Evolutionary conservation across 2,888 invertebrate genomes (phyloP).

Genomic region (Drosophila birchii): DNA sequence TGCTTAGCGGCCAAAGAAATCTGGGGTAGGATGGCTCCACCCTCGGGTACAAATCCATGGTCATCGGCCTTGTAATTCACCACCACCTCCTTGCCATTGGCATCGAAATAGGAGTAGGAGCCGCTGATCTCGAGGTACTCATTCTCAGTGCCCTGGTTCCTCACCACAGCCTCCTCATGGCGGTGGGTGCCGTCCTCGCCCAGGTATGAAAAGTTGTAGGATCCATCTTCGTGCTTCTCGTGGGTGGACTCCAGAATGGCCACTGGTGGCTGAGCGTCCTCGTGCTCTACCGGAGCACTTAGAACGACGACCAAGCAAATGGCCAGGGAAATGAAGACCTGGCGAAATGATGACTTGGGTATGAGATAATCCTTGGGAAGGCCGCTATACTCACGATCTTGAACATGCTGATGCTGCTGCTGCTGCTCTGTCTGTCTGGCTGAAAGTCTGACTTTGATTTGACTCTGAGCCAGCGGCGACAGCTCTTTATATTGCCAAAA

Average conservation of each 20-base stretch:
- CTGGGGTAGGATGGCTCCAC: slow-evolving; percentile 76
- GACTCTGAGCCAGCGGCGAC: slow-evolving; percentile 40
- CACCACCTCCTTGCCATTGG: slow-evolving; percentile 80
- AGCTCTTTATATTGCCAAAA: slow-evolving; percentile 63
- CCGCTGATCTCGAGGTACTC: slow-evolving; percentile 79
- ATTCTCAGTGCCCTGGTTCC: slow-evolving; percentile 75
- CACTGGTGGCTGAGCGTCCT: slow-evolving; percentile 50
- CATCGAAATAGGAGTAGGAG: slow-evolving; percentile 82
- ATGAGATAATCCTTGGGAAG: slow-evolving; percentile 30
- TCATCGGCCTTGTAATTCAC: slow-evolving; percentile 83
- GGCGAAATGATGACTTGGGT: background rate
- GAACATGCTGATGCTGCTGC: slow-evolving; percentile 60
- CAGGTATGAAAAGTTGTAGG: slow-evolving; percentile 81
- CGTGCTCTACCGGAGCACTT: slow-evolving; percentile 64
- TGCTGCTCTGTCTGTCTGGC: slow-evolving; percentile 14
- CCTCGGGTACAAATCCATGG: slow-evolving; percentile 83
- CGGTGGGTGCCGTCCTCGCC: slow-evolving; percentile 81
- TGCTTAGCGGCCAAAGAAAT: slow-evolving; percentile 79
- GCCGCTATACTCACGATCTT: slow-evolving; percentile 69
- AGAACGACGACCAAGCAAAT: slow-evolving; percentile 51
- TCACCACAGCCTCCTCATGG: slow-evolving; percentile 79
- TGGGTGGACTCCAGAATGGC: slow-evolving; percentile 79
- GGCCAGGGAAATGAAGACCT: slow-evolving; percentile 53
- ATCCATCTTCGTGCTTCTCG: slow-evolving; percentile 80
- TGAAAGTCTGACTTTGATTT: slow-evolving; percentile 44